Conservation (phyloP, 2,888 invertebrate species). For the Limnephilus lunatus region DNA sequence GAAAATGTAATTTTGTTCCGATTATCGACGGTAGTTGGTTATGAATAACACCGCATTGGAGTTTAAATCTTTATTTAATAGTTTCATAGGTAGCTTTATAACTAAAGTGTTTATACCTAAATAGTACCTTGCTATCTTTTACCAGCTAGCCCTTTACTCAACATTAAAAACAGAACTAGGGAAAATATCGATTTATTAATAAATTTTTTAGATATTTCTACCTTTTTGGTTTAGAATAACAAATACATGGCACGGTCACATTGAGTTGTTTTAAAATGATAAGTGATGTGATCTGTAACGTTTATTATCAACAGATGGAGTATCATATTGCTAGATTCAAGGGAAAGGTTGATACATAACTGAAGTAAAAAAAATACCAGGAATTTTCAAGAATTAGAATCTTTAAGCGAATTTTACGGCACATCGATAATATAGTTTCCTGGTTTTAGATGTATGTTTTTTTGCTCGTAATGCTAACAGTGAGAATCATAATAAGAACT, state of each 20-base stretch:
- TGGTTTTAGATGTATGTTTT: background rate
- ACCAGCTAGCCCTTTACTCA: too few species aligned
- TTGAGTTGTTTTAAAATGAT: background rate
- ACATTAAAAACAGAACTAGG: too few species aligned
- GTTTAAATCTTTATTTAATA: background rate
- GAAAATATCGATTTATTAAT: background rate
- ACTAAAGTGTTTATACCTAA: too few species aligned
- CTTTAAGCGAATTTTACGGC: too few species aligned
- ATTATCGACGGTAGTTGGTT: background rate
- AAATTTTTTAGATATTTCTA: background rate
- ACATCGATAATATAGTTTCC: too few species aligned
- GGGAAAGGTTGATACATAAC: background rate
- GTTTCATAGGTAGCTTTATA: too few species aligned
- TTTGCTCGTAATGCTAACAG: too few species aligned
- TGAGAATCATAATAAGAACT: too few species aligned
- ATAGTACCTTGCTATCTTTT: too few species aligned
- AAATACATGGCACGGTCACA: background rate
- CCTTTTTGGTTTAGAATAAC: background rate
- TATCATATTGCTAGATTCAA: background rate
- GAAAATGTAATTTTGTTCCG: background rate
- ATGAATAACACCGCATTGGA: background rate
- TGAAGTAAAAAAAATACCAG: background rate
- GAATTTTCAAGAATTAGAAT: background rate
- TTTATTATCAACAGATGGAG: background rate
- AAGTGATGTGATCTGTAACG: background rate